Percentiles rank a stretch among this genome's conserved stretches.
Conservation (phyloP, 2,113 vertebrate species). For the Cebidichthys violaceus region DNA sequence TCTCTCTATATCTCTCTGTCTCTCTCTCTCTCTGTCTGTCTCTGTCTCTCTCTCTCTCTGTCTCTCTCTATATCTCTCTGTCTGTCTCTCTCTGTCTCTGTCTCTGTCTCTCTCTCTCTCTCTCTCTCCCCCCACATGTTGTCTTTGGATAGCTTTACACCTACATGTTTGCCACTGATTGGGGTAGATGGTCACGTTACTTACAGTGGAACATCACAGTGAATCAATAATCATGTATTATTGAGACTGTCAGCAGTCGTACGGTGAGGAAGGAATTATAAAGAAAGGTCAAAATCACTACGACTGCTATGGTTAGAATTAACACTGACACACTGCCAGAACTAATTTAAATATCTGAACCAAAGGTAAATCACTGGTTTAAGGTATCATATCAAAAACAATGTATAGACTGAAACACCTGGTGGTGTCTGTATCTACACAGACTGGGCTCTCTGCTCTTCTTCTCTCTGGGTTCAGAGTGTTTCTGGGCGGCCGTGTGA, state of each 20-base stretch:
- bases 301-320: neutral
- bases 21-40: neutral
- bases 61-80: neutral
- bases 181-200: neutral
- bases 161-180: neutral
- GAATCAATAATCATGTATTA: constrained; percentile 7
- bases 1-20: too few relatives aligned
- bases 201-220: neutral
- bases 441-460: too few relatives aligned
- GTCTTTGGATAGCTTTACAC: neutral
- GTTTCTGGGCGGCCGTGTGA: too few relatives aligned
- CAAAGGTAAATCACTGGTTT: neutral
- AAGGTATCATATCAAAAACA: too few relatives aligned
- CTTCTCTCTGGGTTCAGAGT: too few relatives aligned
- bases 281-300: neutral
- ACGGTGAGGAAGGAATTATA: neutral
- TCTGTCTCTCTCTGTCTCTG: neutral
- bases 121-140: neutral
- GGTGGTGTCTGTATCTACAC: too few relatives aligned
- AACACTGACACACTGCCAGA: neutral
- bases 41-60: neutral
- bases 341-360: neutral
- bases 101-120: neutral
- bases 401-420: too few relatives aligned
- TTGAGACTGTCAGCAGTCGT: neutral